Evolutionary conservation across 2,888 invertebrate genomes (phyloP).

Genomic region (Cylloceria caligata): DNA sequence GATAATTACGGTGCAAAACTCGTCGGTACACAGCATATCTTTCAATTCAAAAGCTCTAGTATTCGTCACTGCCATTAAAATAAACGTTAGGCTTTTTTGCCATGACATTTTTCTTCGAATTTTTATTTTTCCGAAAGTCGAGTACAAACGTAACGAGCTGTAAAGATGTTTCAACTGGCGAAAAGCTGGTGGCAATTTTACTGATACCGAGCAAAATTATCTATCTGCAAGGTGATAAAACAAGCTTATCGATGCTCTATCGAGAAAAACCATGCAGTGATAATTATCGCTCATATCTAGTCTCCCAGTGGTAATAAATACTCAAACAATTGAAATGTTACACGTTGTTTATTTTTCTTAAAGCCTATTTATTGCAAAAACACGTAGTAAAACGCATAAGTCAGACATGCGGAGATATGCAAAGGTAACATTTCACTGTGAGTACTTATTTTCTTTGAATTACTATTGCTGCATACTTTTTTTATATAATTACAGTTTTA

Average conservation of each 20-base stretch:
- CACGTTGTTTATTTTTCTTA: neutral
- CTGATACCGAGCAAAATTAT: neutral
- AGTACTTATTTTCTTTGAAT: neutral
- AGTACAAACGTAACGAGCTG: neutral
- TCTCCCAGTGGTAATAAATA: neutral
- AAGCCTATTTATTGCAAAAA: neutral
- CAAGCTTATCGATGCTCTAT: constrained; percentile 31
- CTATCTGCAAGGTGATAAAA: constrained; percentile 1
- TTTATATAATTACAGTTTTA: neutral
- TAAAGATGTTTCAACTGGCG: neutral
- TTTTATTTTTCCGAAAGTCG: constrained; percentile 3
- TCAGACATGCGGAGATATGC: neutral
- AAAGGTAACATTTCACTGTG: neutral
- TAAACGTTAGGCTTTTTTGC: neutral
- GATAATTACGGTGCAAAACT: constrained; percentile 63
- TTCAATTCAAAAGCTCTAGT: constrained; percentile 42
- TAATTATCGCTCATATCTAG: neutral
- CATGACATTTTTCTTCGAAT: constrained; percentile 9
- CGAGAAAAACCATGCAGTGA: constrained; percentile 15
- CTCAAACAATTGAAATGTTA: neutral
- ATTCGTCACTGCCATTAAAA: neutral
- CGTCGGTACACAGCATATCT: constrained; percentile 61
- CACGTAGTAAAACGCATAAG: neutral
- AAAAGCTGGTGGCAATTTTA: neutral
- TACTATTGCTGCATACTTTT: neutral